A percentile compares a stretch with the other conserved stretches of the same genome.
Evolutionary conservation across 2,113 vertebrate species (phyloP).

Genomic region (Leucopsar rothschildi): DNA sequence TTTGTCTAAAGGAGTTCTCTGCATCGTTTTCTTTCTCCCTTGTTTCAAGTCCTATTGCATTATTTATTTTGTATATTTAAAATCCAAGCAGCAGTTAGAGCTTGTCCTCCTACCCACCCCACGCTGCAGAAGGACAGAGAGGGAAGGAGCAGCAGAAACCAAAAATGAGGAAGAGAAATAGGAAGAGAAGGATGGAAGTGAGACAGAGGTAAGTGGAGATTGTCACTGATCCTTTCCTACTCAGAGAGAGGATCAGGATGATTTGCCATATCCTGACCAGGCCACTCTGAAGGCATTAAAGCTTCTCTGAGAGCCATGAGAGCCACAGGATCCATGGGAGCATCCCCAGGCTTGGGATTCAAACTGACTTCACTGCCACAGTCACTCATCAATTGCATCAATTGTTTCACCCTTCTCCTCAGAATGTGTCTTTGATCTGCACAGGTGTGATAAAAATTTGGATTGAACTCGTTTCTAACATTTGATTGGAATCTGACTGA

Average conservation of each 20-base stretch:
- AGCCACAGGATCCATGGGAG: neutral
- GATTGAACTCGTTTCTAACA: neutral
- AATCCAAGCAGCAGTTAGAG: neutral
- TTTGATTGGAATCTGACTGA: neutral
- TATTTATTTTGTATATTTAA: neutral
- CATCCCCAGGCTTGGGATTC: neutral
- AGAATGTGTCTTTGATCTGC: neutral
- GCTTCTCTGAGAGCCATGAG: neutral
- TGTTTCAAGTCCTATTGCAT: neutral
- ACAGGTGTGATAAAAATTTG: neutral
- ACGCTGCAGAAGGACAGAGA: neutral
- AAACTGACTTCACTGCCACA: neutral
- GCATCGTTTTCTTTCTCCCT: neutral
- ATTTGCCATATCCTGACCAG: neutral
- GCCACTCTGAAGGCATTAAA: neutral
- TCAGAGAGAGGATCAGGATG: neutral
- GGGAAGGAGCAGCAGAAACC: neutral
- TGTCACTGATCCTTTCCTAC: neutral
- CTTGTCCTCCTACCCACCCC: neutral
- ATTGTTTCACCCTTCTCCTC: neutral
- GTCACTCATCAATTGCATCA: neutral
- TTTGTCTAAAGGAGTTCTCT: neutral
- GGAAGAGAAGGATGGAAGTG: neutral
- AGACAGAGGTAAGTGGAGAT: neutral
- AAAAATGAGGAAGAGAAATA: neutral